phyloP scores from a whole-genome alignment of 2,888 invertebrate genomes.

The Graphium colonna region DNA sequence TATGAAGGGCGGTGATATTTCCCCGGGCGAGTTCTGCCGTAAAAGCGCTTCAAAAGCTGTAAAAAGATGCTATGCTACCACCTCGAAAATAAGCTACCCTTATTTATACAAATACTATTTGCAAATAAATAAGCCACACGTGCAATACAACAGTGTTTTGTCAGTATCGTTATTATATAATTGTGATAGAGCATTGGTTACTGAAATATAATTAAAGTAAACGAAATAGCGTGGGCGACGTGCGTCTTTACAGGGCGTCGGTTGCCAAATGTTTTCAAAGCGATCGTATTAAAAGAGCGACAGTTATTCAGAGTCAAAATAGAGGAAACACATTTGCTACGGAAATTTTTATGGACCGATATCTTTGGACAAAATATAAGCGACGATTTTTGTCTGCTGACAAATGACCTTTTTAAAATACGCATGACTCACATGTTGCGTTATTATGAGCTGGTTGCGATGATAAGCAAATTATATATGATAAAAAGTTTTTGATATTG shows the following conservation, averaged over 20 bases:
- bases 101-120: no score
- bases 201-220: conserved; percentile 1
- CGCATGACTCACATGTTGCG: conserved; percentile 39
- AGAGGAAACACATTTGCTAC: conserved; percentile 63
- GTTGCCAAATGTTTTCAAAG: conserved; percentile 23
- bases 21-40: no score
- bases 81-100: no score
- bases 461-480: no score
- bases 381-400: not conserved
- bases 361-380: not conserved
- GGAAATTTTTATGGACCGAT: not conserved
- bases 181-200: not conserved
- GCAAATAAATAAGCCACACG: no score
- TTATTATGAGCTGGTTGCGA: no score
- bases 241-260: conserved; percentile 1
- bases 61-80: no score
- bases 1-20: no score
- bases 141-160: no score
- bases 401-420: not conserved
- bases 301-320: conserved; percentile 32
- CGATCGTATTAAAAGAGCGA: conserved; percentile 18
- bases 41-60: no score
- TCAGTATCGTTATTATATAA: no score
- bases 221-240: conserved; percentile 10
- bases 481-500: no score